These are phyloP conservation scores for Macquaria ambigua DNA, from an alignment of 2,113 vertebrate genomes.

Conservation along the genomic window DNA sequence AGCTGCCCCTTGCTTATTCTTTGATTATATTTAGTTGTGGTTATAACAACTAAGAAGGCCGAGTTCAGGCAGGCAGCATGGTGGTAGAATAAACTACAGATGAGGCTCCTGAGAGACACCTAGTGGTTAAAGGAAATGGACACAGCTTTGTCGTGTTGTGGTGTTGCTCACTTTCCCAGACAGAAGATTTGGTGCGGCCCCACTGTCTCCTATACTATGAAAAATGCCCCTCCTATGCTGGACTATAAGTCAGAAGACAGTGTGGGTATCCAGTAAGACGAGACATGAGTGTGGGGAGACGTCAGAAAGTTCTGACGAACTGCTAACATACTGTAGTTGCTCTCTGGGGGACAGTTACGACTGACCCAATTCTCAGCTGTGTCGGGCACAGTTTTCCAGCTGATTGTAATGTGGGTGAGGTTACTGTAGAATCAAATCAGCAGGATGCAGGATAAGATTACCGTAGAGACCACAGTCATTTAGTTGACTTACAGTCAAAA, in stretches of 20 bases:
- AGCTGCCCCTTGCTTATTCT: neutral
- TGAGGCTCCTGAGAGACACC: conserved; percentile 56
- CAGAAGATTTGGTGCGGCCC: neutral
- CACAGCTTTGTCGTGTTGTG: neutral
- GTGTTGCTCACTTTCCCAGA: neutral
- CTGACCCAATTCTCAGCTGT: neutral
- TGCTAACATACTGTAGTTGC: neutral
- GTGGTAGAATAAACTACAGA: neutral
- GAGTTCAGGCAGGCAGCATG: neutral
- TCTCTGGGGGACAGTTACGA: neutral
- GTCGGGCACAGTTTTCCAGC: neutral
- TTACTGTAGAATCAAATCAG: conserved; percentile 15
- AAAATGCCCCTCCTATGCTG: neutral
- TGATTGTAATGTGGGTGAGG: neutral
- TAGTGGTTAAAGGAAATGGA: conserved; percentile 38
- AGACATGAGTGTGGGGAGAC: neutral
- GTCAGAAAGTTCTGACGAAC: conserved; percentile 21
- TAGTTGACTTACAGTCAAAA: neutral
- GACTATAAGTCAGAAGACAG: conserved; percentile 2
- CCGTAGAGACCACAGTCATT: neutral
- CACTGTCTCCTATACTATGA: neutral
- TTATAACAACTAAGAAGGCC: neutral
- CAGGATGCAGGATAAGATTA: neutral
- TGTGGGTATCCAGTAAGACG: neutral
- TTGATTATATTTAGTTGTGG: neutral